Percentiles rank a stretch among this genome's conserved stretches.
Evolutionary conservation across 2,113 vertebrate species (phyloP).

Genomic region (Pseudorasbora parva): DNA sequence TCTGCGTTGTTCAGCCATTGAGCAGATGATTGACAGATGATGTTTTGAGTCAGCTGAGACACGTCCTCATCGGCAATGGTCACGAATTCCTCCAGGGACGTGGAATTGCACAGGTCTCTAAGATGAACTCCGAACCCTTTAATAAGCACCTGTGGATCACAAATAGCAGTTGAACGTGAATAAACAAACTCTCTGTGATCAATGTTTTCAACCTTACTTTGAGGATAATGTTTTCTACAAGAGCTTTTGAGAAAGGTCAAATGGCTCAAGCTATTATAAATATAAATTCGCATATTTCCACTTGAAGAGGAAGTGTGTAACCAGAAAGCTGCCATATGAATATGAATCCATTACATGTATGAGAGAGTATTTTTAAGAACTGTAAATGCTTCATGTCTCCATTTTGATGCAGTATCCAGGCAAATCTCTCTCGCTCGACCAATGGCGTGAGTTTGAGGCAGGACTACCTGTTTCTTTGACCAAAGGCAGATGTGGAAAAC

Average conservation of each 20-base stretch:
- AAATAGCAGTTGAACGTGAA: not conserved
- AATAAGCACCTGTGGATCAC: constrained; percentile 77
- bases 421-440: no score
- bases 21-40: constrained; percentile 81
- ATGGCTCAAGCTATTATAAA: no score
- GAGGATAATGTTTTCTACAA: no score
- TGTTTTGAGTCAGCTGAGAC: constrained; percentile 72
- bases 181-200: not conserved
- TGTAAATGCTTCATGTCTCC: no score
- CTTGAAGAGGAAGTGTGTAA: not conserved
- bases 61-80: constrained; percentile 73
- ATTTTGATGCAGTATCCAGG: no score
- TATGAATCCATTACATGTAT: no score
- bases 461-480: no score
- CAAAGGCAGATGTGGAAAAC: no score
- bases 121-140: constrained; percentile 85
- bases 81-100: constrained; percentile 78
- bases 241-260: no score
- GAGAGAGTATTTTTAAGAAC: no score
- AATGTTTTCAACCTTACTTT: not conserved
- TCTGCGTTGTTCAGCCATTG: constrained; percentile 80
- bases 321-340: not conserved
- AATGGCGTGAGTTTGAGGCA: no score
- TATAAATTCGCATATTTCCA: no score
- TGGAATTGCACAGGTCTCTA: constrained; percentile 83